Base-by-base conservation (phyloP, 37 sponge, comb jelly and placozoan species). In the Tethya wilhelma region DNA sequence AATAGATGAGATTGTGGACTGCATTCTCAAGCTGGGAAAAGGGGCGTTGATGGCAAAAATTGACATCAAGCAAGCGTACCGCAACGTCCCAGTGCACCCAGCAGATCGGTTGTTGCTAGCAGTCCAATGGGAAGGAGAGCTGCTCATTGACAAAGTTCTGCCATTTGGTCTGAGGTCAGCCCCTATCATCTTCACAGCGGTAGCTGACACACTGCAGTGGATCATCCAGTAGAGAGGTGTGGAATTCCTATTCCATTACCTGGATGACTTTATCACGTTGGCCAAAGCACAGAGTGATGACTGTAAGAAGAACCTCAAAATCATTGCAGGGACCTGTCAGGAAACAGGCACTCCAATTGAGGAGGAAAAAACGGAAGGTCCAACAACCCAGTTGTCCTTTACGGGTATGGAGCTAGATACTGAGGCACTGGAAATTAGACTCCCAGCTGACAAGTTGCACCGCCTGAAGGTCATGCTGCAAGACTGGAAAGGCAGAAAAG, bases 151-250 rank as follows among this genome's bases (percentile, higher is more conserved):
- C 32, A 73, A 41, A 38, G 44, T 31, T 4, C 67, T 83, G 22
- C 84, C 62, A 7, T 60, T 60, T 22, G 62, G 62, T 6, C 62
- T 60, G 17, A 9, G n/a, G 5, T 60, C 62, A 34, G 69, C 70
- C 38, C 81, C 68, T 42, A 19, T 59, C 28, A 36, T 73, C 20
- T 83, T 83, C 28, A 42, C 44, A 25, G 65, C 75, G 25, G 53
- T 74, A 38, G 68, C 84, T 12, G 75, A 83, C 8, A 62, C 82
- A 23, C 60, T 55, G 14, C 59, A 26, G 23, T 81, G 81, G 81
- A 44, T 69, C 6, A 43, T 80, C 57, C 36, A 20, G 28, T 19
- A n/a, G 31, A 53, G 33, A 2, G 66, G 63, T 40, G 34, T 57
- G 3, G 36, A 66, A 60, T 39, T 20, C 29, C 44, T 38, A 9